Evolutionary conservation across 2,888 invertebrate genomes (phyloP).

Genomic region (Platycnemis pennipes): DNA sequence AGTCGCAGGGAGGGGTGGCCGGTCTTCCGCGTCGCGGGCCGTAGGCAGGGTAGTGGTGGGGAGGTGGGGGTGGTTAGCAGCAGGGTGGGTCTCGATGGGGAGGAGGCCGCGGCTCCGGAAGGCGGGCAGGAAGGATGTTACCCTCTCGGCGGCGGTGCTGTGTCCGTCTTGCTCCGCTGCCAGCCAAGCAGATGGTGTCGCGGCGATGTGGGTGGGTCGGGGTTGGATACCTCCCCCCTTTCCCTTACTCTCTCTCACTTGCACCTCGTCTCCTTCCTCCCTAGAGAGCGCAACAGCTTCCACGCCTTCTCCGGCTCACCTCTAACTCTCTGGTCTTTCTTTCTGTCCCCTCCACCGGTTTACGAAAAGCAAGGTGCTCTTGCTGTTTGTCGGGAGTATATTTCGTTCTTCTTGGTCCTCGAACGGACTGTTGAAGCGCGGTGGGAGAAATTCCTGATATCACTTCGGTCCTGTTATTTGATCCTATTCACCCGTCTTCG

Average conservation of each 20-base stretch:
- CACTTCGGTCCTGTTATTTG: too few relatives aligned
- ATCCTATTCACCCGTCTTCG: too few relatives aligned
- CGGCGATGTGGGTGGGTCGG: neutral
- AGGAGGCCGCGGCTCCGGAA: constrained; percentile 53
- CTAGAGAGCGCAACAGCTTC: neutral
- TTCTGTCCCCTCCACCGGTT: neutral
- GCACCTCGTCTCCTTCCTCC: neutral
- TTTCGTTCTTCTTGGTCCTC: too few relatives aligned
- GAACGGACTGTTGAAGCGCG: too few relatives aligned
- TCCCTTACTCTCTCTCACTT: neutral
- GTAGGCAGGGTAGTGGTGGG: neutral
- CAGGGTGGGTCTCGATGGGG: constrained; percentile 72
- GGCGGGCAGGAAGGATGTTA: constrained; percentile 35
- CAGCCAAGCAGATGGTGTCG: constrained; percentile 52
- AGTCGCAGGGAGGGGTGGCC: neutral
- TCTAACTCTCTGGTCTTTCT: neutral
- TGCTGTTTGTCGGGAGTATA: neutral
- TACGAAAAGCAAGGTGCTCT: neutral
- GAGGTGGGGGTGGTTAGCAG: constrained; percentile 70
- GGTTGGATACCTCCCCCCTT: neutral
- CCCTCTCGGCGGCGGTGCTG: constrained; percentile 2
- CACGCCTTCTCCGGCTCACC: neutral
- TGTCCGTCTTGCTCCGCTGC: constrained; percentile 32
- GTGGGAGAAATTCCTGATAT: too few relatives aligned
- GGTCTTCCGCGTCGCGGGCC: neutral